These are phyloP conservation scores for Ochlodes sylvanus DNA, from an alignment of 2,888 invertebrate species.

Conservation along the genomic window DNA sequence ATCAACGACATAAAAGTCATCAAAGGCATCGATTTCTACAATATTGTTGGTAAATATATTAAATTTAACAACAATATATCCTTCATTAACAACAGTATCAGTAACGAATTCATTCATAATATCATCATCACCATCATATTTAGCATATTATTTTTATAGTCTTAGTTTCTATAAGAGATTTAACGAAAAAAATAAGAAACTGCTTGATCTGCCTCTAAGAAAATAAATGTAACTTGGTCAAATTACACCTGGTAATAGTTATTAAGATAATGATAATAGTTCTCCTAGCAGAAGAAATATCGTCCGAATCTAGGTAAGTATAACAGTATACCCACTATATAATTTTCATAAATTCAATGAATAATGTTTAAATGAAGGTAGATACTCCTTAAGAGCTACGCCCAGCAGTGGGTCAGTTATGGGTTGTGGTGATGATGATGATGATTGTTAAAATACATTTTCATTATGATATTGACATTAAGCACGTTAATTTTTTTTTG, in stretches of 20 bases:
- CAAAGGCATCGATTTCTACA: not conserved
- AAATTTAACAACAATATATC: no score
- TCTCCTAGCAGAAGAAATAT: slow-evolving; percentile 1
- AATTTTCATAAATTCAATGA: not conserved
- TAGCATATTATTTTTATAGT: slow-evolving; percentile 26
- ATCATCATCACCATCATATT: not conserved
- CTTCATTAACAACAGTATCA: not conserved
- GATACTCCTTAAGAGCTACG: no score
- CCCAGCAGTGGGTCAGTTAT: no score
- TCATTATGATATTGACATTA: not conserved
- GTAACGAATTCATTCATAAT: not conserved
- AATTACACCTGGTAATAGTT: not conserved
- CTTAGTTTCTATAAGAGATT: slow-evolving; percentile 15
- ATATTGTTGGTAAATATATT: not conserved
- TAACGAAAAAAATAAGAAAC: not conserved
- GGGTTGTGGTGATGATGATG: no score
- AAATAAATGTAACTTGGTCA: not conserved
- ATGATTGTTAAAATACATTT: no score
- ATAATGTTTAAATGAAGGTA: no score
- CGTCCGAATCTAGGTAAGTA: not conserved
- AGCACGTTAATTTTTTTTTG: not conserved
- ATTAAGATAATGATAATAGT: not conserved
- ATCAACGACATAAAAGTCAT: not conserved
- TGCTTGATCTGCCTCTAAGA: slow-evolving; percentile 19
- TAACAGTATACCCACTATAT: not conserved